Percentiles rank a stretch among this genome's conserved stretches.
Evolutionary conservation across 1,140 invertebrate genomes (phyloP).

Genomic region (Ceratitis capitata): DNA sequence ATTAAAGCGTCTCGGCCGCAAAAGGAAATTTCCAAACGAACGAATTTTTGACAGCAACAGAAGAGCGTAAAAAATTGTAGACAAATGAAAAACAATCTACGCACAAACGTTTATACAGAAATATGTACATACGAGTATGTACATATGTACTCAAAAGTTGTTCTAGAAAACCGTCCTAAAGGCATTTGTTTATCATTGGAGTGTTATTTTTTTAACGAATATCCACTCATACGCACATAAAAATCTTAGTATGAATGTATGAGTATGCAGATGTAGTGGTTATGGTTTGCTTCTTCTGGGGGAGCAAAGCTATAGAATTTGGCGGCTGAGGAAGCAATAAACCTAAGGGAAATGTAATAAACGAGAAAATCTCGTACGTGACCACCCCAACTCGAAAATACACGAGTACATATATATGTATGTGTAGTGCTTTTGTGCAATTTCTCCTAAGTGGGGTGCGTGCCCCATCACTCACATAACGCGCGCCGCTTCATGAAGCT

Average conservation of each 20-base stretch:
- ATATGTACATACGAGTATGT: background rate
- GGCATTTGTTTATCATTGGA: too few relatives aligned
- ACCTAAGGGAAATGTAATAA: slow-evolving; percentile 66
- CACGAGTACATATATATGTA: too few relatives aligned
- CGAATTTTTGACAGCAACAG: slow-evolving; percentile 53
- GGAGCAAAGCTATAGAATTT: background rate
- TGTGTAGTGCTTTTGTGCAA: slow-evolving; percentile 40
- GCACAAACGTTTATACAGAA: background rate
- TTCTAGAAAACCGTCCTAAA: too few relatives aligned
- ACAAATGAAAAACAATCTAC: background rate
- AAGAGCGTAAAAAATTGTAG: slow-evolving; percentile 62
- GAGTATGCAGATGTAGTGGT: background rate
- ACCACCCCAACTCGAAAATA: slow-evolving; percentile 62
- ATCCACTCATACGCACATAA: background rate
- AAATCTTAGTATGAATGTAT: background rate
- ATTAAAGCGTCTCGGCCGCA: slow-evolving; percentile 2
- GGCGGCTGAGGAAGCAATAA: slow-evolving; percentile 54
- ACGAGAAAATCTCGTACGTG: slow-evolving; percentile 66
- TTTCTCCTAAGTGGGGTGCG: background rate
- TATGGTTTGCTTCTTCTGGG: background rate
- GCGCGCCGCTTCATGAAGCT: background rate
- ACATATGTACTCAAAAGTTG: background rate
- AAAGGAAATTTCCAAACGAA: slow-evolving; percentile 48
- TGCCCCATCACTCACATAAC: background rate
- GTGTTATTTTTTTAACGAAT: too few relatives aligned